Base-by-base conservation (phyloP, 2,113 vertebrate genomes). In the Tragelaphus strepsiceros region DNA sequence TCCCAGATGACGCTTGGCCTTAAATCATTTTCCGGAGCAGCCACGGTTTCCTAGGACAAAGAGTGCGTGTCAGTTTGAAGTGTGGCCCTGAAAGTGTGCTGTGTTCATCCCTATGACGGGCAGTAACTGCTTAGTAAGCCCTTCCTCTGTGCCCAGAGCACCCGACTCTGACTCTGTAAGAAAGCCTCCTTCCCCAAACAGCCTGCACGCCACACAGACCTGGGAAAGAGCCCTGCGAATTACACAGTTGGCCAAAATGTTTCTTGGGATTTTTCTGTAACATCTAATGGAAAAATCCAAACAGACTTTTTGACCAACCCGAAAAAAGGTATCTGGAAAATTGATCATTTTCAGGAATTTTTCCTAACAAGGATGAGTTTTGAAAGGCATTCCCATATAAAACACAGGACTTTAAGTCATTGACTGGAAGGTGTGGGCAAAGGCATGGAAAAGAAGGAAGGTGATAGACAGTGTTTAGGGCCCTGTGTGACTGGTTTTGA, bases 81-180 rank as follows among this genome's bases (percentile, higher is more conserved):
- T 1, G 24, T 2, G 15, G 1, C 6, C 4, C 16, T 5, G 12
- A 19, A 24, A 39, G 43, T 10, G 19, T 2, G 26, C 82, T 19
- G 1, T 1, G 0, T 22, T 14, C 11, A 28, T 6, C 14, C 46
- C 71, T 6, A 5, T 3, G 39, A 28, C 5, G 19, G n/a, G 39
- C 5, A 3, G 1, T 0, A 5, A 19, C 3, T 22, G 59, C 26
- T 49, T 3, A 32, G 56, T 0, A 3, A 78, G 24, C 19, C n/a
- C 39, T 74, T 71, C 54, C 15, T 3, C 2, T 1, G 16, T 17
- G 64, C 2, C 15, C 49, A 6, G 46, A 32, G 7, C 0, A 6
- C 53, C 74, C 28, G 30, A 56, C 58, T 96, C 81, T 15, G 19
- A 78, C 51, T 92, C n/a, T 49, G 43, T 56, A 54, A 77, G 64